These are phyloP conservation scores for Ctenosaura bakeri DNA, from an alignment of 2,797 vertebrate genomes.

Conservation along the genomic window DNA sequence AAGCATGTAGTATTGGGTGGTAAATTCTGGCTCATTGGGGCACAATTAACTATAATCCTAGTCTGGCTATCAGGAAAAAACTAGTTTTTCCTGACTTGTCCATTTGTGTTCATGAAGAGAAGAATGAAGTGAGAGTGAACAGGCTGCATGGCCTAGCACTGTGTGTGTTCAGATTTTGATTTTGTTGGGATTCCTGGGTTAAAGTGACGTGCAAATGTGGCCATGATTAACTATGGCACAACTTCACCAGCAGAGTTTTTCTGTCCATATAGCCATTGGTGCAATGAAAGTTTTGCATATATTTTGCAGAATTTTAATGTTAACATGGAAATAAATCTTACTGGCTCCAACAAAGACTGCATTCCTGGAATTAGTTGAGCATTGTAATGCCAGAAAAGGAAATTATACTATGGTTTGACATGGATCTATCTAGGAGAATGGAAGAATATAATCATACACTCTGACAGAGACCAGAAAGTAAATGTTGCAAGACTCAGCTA, in stretches of 20 bases:
- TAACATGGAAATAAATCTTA: constrained; percentile 1
- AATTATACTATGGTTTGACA: constrained; percentile 1
- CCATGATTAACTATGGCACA: not conserved
- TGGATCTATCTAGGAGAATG: accelerated
- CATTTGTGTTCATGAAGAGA: not conserved
- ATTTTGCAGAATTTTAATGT: not conserved
- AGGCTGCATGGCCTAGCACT: not conserved
- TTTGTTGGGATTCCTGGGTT: not conserved
- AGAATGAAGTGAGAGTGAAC: not conserved
- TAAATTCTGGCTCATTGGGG: not conserved
- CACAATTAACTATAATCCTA: not conserved
- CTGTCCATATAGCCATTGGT: not conserved
- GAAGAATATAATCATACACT: not conserved
- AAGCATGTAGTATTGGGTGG: not conserved
- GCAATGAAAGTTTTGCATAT: not conserved
- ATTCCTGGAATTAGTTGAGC: not conserved
- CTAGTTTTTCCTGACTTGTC: not conserved
- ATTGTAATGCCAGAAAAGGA: constrained; percentile 9
- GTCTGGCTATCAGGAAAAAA: not conserved
- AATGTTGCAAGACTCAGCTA: constrained; percentile 36
- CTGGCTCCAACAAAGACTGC: not conserved
- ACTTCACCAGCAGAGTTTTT: not conserved
- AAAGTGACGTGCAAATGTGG: not conserved
- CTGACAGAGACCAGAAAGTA: constrained; percentile 34
- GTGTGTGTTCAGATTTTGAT: not conserved